phyloP scores from a whole-genome alignment of 2,113 vertebrate genomes.

The Chelonoidis abingdonii region DNA sequence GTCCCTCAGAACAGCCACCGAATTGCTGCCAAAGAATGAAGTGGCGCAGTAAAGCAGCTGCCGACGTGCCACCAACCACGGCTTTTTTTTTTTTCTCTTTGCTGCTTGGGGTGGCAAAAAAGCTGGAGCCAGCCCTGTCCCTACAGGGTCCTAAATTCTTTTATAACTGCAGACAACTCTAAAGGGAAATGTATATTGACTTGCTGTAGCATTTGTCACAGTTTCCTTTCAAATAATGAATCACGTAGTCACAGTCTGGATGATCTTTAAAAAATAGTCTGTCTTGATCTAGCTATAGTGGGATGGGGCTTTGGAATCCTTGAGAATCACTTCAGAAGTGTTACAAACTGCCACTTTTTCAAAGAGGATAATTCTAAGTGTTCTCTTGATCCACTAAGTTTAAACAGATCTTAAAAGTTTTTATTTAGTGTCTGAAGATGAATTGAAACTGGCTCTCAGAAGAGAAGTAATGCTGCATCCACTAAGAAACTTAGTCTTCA shows the following conservation, averaged over 20 bases:
- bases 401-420: background rate
- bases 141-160: background rate
- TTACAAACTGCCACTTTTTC: background rate
- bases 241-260: background rate
- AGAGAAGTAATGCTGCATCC: conserved; percentile 32
- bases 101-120: too few relatives aligned
- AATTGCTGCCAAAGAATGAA: too few relatives aligned
- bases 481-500: conserved; percentile 33
- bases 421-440: background rate
- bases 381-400: background rate
- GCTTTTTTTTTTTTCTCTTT: too few relatives aligned
- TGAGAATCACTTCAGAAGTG: background rate
- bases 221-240: conserved; percentile 23
- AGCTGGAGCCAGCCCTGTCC: background rate
- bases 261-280: background rate
- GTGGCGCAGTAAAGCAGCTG: too few relatives aligned
- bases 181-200: conserved; percentile 39
- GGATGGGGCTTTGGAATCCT: background rate
- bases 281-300: background rate
- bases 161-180: background rate
- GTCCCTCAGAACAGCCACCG: too few relatives aligned
- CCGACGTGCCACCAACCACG: too few relatives aligned
- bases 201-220: conserved; percentile 3
- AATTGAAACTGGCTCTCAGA: conserved; percentile 58
- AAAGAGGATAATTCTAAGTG: background rate